phyloP scores from a whole-genome alignment of 2,113 vertebrate genomes.

The Microcebus ravelobensis region DNA sequence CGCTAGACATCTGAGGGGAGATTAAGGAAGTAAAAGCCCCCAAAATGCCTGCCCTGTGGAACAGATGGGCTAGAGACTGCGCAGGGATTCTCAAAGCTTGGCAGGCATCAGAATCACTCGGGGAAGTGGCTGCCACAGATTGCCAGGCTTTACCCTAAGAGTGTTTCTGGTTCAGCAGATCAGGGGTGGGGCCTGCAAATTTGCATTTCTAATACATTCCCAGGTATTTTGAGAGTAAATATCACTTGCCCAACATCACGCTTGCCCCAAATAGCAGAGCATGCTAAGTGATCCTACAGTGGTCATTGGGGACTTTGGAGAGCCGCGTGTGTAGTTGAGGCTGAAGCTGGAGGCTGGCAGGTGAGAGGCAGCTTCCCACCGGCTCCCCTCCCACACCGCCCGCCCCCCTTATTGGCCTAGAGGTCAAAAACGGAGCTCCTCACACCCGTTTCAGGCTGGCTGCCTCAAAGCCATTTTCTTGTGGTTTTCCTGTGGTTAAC shows the following conservation, averaged over 20 bases:
- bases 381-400: rapidly evolving
- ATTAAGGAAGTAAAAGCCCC: too few relatives aligned
- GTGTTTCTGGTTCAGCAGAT: too few relatives aligned
- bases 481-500: slow-evolving; percentile 76
- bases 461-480: slow-evolving; percentile 66
- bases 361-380: not conserved
- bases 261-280: not conserved
- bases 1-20: too few relatives aligned
- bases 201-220: too few relatives aligned
- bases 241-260: not conserved
- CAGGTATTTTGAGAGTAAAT: not conserved
- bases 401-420: not conserved
- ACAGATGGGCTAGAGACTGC: too few relatives aligned
- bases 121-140: too few relatives aligned
- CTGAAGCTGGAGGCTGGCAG: not conserved
- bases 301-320: not conserved
- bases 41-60: too few relatives aligned
- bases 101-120: too few relatives aligned
- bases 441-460: slow-evolving; percentile 50
- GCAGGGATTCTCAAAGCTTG: too few relatives aligned
- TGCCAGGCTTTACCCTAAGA: too few relatives aligned
- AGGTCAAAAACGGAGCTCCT: slow-evolving; percentile 36
- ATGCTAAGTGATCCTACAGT: not conserved
- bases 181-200: too few relatives aligned
- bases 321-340: not conserved